Percentiles rank a stretch among this genome's conserved stretches.
Evolutionary conservation across 1,140 invertebrate species (phyloP).

Genomic region (Pseudomyrmex cubaensis): DNA sequence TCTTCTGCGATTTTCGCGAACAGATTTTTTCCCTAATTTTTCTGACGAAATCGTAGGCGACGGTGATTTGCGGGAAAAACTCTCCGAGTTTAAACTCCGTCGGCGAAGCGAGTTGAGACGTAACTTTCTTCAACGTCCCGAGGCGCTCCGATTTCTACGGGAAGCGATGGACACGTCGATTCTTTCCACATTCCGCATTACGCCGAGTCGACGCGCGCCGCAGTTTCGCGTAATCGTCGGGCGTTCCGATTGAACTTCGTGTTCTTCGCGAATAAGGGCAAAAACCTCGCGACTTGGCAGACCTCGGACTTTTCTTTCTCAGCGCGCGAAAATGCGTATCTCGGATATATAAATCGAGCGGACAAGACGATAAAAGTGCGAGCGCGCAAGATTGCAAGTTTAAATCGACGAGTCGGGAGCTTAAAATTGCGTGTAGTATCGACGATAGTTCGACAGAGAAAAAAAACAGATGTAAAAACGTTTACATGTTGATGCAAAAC

Average conservation of each 20-base stretch:
- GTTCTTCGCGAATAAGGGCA: background rate
- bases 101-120: conserved; percentile 27
- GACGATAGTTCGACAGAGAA: background rate
- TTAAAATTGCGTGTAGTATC: background rate
- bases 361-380: conserved; percentile 28
- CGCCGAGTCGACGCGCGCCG: conserved; percentile 41
- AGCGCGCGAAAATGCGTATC: conserved; percentile 34
- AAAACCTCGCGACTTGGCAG: conserved; percentile 20
- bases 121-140: conserved; percentile 54
- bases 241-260: conserved; percentile 41
- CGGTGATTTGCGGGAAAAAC: conserved; percentile 39
- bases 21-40: conserved; percentile 14
- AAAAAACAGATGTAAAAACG: background rate
- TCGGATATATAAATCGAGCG: conserved; percentile 24
- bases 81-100: conserved; percentile 19
- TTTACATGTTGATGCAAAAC: background rate
- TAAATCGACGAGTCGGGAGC: conserved; percentile 5
- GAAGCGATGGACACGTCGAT: conserved; percentile 54
- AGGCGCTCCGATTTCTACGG: background rate
- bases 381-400: conserved; percentile 35
- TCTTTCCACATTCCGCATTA: conserved; percentile 49
- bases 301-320: conserved; percentile 25
- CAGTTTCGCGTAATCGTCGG: conserved; percentile 55
- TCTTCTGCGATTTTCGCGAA: background rate
- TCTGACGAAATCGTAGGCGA: background rate